Percentiles rank a stretch among this genome's conserved stretches.
phyloP scores from a whole-genome alignment of 2,113 vertebrate genomes.

The Athene noctua region DNA sequence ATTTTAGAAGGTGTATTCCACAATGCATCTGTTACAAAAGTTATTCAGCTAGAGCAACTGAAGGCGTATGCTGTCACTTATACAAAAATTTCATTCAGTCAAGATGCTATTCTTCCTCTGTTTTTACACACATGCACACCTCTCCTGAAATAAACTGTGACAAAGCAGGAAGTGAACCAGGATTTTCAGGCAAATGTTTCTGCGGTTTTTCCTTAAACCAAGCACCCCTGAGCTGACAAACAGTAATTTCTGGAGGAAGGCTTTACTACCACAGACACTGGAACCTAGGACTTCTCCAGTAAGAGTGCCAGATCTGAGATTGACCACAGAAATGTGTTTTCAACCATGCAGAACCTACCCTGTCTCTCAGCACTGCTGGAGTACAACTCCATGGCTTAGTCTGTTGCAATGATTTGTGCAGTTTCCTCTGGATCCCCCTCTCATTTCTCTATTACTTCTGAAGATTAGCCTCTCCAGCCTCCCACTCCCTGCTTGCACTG shows the following conservation, averaged over 20 bases:
- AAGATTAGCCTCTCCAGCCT: not conserved
- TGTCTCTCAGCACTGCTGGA: not conserved
- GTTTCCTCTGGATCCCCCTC: not conserved
- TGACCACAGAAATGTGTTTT: not conserved
- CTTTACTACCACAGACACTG: not conserved
- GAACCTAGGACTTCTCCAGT: not conserved
- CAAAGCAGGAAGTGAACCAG: not conserved
- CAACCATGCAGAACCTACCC: not conserved
- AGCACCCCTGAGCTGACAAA: accelerated
- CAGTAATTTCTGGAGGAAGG: not conserved
- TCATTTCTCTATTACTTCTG: not conserved
- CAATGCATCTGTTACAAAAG: not conserved
- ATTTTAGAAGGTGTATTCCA: not conserved
- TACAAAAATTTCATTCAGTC: not conserved
- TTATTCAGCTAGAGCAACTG: not conserved
- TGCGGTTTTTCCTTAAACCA: not conserved
- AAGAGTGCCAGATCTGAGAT: not conserved
- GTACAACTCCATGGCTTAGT: not conserved
- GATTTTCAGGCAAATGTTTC: not conserved
- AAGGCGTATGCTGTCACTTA: not conserved
- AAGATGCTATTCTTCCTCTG: not conserved
- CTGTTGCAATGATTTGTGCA: not conserved
- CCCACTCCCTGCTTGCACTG: not conserved
- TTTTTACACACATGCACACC: not conserved
- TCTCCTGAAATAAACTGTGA: not conserved